Percentiles rank a stretch among this genome's conserved stretches.
These are phyloP conservation scores for Cerastis rubricosa DNA, from an alignment of 2,888 invertebrate genomes.

Conservation along the genomic window DNA sequence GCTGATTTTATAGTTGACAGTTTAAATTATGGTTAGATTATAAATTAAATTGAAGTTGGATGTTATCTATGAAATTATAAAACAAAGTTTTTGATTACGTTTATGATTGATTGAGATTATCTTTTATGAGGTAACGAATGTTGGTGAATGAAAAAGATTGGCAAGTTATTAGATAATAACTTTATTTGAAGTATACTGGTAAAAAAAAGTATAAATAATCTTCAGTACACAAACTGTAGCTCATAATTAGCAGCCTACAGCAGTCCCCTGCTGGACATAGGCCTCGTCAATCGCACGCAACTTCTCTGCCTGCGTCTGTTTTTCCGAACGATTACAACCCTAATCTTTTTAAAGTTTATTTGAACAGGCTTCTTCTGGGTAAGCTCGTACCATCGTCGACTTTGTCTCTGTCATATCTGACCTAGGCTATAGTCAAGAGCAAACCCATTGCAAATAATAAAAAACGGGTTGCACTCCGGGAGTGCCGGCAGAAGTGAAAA, in stretches of 20 bases:
- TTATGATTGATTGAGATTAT: slow-evolving; percentile 1
- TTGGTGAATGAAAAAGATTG: neutral
- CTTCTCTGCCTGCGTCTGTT: no score
- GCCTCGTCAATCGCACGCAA: neutral
- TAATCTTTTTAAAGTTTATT: no score
- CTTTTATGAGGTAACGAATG: neutral
- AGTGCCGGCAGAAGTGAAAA: no score
- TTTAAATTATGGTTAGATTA: slow-evolving; percentile 42
- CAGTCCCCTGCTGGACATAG: neutral
- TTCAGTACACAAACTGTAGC: neutral
- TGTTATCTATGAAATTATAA: slow-evolving; percentile 25
- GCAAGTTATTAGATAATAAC: neutral
- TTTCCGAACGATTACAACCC: no score
- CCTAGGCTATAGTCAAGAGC: no score
- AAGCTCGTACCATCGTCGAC: no score
- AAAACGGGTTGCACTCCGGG: no score
- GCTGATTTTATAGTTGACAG: slow-evolving; percentile 40
- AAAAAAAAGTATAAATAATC: neutral
- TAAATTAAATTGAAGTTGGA: slow-evolving; percentile 22
- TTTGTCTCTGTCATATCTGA: no score
- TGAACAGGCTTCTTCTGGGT: no score
- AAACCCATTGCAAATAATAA: no score
- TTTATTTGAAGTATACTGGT: neutral
- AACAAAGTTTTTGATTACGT: slow-evolving; percentile 16
- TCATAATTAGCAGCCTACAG: neutral